Base-by-base conservation (phyloP, 2,797 vertebrate species). In the Sebastiscus albofasciatus region DNA sequence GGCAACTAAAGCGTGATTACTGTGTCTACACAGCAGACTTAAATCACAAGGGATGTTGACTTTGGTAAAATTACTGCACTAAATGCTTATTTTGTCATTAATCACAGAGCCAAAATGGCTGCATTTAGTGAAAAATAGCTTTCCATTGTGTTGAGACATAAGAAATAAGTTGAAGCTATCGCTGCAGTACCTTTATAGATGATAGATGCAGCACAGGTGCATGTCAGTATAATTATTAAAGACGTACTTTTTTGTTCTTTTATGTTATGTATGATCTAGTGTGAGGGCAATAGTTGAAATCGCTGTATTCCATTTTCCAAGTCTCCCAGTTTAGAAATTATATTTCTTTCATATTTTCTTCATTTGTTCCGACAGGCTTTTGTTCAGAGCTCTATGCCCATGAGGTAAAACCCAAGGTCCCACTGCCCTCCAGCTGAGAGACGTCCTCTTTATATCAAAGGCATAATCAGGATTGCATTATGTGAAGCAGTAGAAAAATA, bases 381-480 rank as follows among this genome's bases (percentile, higher is more conserved):
- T 82, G 55, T 82, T 80, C 13, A 56, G 34, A 56, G 33, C 31
- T 24, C 39, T 36, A 10, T 52, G 54, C 12, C 52, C 29, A 20
- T 34, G 39, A 72, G 55, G 26, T 68, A 64, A 68, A 84, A 71
- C 58, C 26, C 61, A 77, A 61, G 54, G 72, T 61, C 56, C 18
- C 20, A 3, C 13, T 64, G 12, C 39, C 52, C 54, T 80, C 39
- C 31, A 75, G 58, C 70, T 29, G 31, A 59, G 34, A 65, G 24
- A 70, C 33, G 39, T 76, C 75, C 29, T 74, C 8, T 83, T 82
- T 69, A 67, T 67, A 65, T 86, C 66, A 68, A 33, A 78, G 31
- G 18, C 69, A 67, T 73, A 67, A 87, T 68, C 34, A 56, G 39
- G 13, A 42, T 79, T 73, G 80, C 13, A 52, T 75, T 68, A n/a